phyloP scores from a whole-genome alignment of 1,140 invertebrate species.

The Nasonia vitripennis region DNA sequence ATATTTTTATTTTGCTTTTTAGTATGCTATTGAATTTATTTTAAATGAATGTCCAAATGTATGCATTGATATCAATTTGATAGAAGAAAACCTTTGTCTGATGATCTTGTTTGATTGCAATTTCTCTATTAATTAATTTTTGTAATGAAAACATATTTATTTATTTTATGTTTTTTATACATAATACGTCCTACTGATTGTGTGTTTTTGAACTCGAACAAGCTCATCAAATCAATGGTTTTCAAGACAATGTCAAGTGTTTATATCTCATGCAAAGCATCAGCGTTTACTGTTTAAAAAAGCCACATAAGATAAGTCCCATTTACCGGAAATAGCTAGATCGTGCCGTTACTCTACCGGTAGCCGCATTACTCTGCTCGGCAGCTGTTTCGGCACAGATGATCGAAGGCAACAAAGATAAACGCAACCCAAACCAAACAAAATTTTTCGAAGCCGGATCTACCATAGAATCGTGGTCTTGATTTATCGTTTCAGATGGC shows the following conservation, averaged over 20 bases:
- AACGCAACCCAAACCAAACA: neutral
- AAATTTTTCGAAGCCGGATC: constrained; percentile 45
- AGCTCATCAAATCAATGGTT: constrained; percentile 17
- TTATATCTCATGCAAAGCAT: constrained; percentile 21
- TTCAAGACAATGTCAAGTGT: neutral
- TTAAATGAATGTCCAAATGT: constrained; percentile 38
- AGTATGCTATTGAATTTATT: neutral
- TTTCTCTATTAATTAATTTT: too few relatives aligned
- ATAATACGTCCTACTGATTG: too few relatives aligned
- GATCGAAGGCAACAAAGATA: constrained; percentile 29
- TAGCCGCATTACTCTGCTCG: constrained; percentile 48
- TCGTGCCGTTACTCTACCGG: constrained; percentile 49
- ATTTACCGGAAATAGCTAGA: constrained; percentile 8
- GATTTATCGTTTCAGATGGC: constrained; percentile 87
- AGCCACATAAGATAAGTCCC: neutral
- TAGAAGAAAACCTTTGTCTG: constrained; percentile 15
- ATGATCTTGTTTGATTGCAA: neutral
- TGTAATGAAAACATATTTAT: too few relatives aligned
- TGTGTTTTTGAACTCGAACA: neutral
- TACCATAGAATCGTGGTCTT: constrained; percentile 62
- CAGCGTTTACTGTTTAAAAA: constrained; percentile 27
- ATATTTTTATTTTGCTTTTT: neutral
- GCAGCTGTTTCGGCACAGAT: constrained; percentile 46
- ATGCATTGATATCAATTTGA: neutral
- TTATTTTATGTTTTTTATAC: too few relatives aligned